Conservation (phyloP, 1,140 invertebrate species). For the Amphibalanus amphitrite region DNA sequence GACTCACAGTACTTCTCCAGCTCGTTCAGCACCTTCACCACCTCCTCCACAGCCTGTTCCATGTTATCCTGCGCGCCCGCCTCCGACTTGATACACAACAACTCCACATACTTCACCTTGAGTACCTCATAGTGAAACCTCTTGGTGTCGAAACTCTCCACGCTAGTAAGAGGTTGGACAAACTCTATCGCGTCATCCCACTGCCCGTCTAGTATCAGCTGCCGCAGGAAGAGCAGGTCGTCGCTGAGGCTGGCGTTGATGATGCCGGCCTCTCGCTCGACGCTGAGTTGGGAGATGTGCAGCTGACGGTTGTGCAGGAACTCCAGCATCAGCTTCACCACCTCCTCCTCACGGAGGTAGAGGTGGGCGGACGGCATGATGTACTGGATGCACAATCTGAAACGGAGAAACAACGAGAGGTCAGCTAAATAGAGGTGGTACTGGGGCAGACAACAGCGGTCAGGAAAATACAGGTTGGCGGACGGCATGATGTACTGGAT, state of each 20-base stretch:
- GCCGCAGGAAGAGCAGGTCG: slow-evolving; percentile 81
- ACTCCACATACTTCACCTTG: slow-evolving; percentile 83
- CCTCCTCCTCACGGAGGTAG: slow-evolving; percentile 71
- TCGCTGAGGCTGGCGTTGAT: slow-evolving; percentile 81
- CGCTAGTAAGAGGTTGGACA: slow-evolving; percentile 69
- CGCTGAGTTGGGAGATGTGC: slow-evolving; percentile 72
- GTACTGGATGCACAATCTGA: not conserved
- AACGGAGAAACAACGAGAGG: too few relatives aligned
- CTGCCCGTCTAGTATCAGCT: slow-evolving; percentile 84
- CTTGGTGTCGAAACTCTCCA: slow-evolving; percentile 45
- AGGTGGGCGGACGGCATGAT: slow-evolving; percentile 50
- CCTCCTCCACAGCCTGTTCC: slow-evolving; percentile 81
- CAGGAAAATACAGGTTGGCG: too few relatives aligned
- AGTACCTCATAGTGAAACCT: slow-evolving; percentile 69
- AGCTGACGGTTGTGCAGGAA: slow-evolving; percentile 79
- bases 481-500: too few relatives aligned
- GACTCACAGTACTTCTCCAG: slow-evolving; percentile 71
- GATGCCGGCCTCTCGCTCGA: slow-evolving; percentile 87
- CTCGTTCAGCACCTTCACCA: slow-evolving; percentile 74
- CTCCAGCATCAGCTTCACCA: slow-evolving; percentile 74
- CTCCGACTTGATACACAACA: slow-evolving; percentile 86
- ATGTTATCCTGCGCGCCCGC: slow-evolving; percentile 48
- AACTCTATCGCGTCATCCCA: slow-evolving; percentile 97
- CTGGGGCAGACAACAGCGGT: too few relatives aligned
- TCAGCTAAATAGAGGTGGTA: too few relatives aligned